These are phyloP conservation scores for Sweltsa coloradensis DNA, from an alignment of 1,140 invertebrate genomes.

Conservation along the genomic window DNA sequence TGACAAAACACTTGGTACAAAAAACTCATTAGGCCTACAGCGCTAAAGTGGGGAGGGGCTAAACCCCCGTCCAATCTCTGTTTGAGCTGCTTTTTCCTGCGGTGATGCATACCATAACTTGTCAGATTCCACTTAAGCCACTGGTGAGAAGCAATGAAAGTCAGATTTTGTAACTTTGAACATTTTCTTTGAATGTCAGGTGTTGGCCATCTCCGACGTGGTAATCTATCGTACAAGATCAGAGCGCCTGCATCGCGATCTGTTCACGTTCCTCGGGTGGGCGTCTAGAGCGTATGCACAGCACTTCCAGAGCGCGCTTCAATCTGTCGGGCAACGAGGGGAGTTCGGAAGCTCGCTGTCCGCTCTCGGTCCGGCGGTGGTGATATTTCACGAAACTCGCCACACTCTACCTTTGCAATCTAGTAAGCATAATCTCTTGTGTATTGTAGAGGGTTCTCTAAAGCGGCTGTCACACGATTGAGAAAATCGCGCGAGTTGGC, in stretches of 20 bases:
- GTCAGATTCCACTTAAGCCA: no score
- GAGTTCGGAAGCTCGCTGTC: slow-evolving; percentile 35
- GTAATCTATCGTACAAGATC: slow-evolving; percentile 68
- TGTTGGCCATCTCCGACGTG: slow-evolving; percentile 69
- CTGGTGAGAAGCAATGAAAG: no score
- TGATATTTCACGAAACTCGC: slow-evolving; percentile 72
- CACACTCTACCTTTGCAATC: slow-evolving; percentile 43
- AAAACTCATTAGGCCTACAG: no score
- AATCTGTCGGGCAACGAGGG: slow-evolving; percentile 38
- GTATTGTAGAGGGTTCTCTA: no score
- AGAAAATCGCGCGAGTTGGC: no score
- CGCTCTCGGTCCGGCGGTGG: slow-evolving; percentile 56
- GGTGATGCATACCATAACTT: no score
- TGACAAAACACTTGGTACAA: no score
- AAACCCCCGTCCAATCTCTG: no score
- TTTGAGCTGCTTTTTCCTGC: background rate
- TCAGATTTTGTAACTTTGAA: no score
- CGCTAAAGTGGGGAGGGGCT: no score
- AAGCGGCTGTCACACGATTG: no score
- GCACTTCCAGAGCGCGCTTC: slow-evolving; percentile 56
- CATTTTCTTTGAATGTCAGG: slow-evolving; percentile 30
- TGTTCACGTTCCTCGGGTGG: slow-evolving; percentile 68
- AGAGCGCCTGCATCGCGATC: slow-evolving; percentile 62
- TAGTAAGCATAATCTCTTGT: no score
- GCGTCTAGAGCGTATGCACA: slow-evolving; percentile 63